Conservation (phyloP, 2,888 invertebrate genomes). For the Exephanes ischioxanthus region DNA sequence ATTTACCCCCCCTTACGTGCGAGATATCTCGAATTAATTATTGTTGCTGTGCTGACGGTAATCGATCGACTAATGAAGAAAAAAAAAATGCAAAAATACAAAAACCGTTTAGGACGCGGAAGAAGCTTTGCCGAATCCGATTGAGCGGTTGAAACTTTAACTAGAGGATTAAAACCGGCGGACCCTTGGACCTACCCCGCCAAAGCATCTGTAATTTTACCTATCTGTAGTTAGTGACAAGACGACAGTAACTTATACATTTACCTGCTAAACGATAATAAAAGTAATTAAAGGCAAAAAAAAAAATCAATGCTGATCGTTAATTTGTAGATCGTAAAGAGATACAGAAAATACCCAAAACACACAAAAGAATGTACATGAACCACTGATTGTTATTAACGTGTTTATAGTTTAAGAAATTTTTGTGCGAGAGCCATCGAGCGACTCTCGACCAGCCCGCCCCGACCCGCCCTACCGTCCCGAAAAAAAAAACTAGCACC, state of each 20-base stretch:
- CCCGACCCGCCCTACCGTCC: neutral
- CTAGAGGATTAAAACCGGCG: constrained; percentile 69
- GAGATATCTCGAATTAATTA: constrained; percentile 52
- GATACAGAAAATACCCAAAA: constrained; percentile 39
- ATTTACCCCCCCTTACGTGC: constrained; percentile 15
- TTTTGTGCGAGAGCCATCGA: constrained; percentile 8
- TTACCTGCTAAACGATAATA: constrained; percentile 80
- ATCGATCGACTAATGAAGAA: constrained; percentile 38
- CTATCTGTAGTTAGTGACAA: constrained; percentile 82
- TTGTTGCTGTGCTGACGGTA: constrained; percentile 60
- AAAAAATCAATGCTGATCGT: constrained; percentile 49
- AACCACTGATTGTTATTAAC: constrained; percentile 31
- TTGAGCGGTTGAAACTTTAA: constrained; percentile 57
- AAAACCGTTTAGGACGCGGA: constrained; percentile 38
- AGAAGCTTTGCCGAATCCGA: constrained; percentile 63
- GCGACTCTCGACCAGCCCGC: constrained; percentile 1
- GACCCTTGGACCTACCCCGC: constrained; percentile 76
- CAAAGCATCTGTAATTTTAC: constrained; percentile 81
- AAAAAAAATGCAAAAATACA: constrained; percentile 18
- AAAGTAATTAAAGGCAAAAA: constrained; percentile 77
- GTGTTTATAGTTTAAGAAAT: constrained; percentile 46
- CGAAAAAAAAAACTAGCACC: constrained; percentile 25
- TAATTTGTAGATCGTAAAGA: constrained; percentile 60
- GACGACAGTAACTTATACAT: constrained; percentile 82
- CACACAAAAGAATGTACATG: constrained; percentile 5